phyloP scores from a whole-genome alignment of 1,140 invertebrate genomes.

The Hyles vespertilio region DNA sequence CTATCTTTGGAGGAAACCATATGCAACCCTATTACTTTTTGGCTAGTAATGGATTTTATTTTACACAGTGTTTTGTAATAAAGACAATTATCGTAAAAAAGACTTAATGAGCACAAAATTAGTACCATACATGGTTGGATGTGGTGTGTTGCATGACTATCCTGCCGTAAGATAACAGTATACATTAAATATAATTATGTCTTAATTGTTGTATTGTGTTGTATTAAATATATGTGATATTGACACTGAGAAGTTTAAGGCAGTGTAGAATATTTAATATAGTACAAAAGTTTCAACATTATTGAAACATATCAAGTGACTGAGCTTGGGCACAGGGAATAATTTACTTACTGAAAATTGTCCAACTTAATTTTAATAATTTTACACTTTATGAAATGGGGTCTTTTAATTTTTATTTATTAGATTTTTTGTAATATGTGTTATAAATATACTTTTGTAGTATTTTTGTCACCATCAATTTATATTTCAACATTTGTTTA shows the following conservation, averaged over 20 bases:
- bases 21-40: too few relatives aligned
- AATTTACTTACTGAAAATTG: neutral
- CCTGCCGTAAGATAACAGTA: constrained; percentile 7
- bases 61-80: constrained; percentile 3
- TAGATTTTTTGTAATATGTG: neutral
- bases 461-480: neutral
- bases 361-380: too few relatives aligned
- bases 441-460: neutral
- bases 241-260: neutral
- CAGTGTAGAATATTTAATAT: constrained; percentile 18
- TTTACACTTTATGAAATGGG: neutral
- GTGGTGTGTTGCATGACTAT: neutral
- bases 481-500: constrained; percentile 12
- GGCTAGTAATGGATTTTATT: neutral
- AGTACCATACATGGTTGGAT: neutral
- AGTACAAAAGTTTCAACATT: constrained; percentile 36
- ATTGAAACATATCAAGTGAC: constrained; percentile 32
- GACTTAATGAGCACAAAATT: constrained; percentile 7
- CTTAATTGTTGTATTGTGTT: neutral
- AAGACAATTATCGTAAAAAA: constrained; percentile 5
- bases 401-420: constrained; percentile 4
- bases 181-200: too few relatives aligned
- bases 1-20: too few relatives aligned
- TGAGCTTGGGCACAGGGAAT: constrained; percentile 14
- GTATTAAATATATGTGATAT: constrained; percentile 7